Percentiles rank a stretch among this genome's conserved stretches.
These are phyloP conservation scores for Tragulus kanchil DNA, from an alignment of 2,113 vertebrate species.

Conservation along the genomic window DNA sequence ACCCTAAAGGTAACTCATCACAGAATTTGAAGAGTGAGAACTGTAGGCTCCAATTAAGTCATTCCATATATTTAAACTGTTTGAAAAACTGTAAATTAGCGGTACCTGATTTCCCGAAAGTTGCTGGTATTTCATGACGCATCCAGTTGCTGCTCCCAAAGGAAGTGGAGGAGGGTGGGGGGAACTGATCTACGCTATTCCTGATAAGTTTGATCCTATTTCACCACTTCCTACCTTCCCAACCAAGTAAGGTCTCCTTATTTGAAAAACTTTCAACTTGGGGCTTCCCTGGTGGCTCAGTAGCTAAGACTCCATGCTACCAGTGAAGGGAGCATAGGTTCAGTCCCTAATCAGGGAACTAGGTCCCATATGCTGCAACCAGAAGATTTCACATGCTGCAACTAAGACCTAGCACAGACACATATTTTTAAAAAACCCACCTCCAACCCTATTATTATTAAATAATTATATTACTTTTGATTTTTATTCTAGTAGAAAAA, in stretches of 20 bases:
- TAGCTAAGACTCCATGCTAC: too few species aligned
- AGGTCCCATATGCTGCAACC: too few species aligned
- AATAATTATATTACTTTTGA: constrained; percentile 15
- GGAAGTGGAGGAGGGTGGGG: not conserved
- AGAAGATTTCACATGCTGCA: too few species aligned
- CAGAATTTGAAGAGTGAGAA: not conserved
- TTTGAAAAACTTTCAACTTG: constrained; percentile 19
- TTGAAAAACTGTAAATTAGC: constrained; percentile 14
- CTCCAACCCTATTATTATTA: not conserved
- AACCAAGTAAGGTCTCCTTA: constrained; percentile 12
- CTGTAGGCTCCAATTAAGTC: not conserved
- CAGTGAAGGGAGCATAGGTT: too few species aligned
- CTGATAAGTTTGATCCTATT: not conserved
- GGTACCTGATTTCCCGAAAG: constrained; percentile 46
- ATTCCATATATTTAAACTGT: constrained; percentile 25
- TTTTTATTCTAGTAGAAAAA: constrained; percentile 42
- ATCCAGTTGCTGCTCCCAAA: not conserved
- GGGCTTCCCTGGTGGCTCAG: too few species aligned
- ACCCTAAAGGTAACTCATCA: not conserved
- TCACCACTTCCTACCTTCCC: not conserved
- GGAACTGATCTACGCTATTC: not conserved
- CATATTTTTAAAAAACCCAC: too few species aligned
- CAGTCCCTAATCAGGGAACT: too few species aligned
- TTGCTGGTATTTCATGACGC: not conserved
- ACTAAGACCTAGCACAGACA: too few species aligned